A percentile compares a stretch with the other conserved stretches of the same genome.
Evolutionary conservation across 2,797 vertebrate species (phyloP).

Genomic region (Echeneis naucrates): DNA sequence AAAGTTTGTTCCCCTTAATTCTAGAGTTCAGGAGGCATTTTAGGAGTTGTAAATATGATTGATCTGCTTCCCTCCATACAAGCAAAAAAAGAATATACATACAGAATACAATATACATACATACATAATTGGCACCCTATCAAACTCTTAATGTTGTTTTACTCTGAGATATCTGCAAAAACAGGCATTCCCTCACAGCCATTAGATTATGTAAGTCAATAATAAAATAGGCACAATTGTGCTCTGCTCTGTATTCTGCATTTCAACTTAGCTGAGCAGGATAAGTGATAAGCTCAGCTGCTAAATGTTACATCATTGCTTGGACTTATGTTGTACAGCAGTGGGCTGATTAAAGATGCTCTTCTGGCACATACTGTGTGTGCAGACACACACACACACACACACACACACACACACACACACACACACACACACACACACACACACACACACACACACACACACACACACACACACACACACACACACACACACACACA

Average conservation of each 20-base stretch:
- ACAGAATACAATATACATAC: no score
- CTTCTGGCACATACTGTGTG: constrained; percentile 27
- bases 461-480: no score
- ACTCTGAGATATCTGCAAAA: constrained; percentile 15
- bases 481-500: constrained; percentile 22
- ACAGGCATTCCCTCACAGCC: constrained; percentile 16
- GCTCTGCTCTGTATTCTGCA: constrained; percentile 9
- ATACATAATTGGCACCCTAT: constrained; percentile 35
- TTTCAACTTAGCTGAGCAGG: constrained; percentile 39
- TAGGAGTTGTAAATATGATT: constrained; percentile 35
- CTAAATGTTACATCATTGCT: constrained; percentile 59
- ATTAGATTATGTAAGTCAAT: constrained; percentile 49
- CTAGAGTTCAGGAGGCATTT: constrained; percentile 12
- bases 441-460: constrained; percentile 28
- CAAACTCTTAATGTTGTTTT: constrained; percentile 28
- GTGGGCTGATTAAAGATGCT: constrained; percentile 61
- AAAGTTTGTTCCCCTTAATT: constrained; percentile 44
- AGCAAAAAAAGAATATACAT: constrained; percentile 45
- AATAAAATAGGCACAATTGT: constrained; percentile 44
- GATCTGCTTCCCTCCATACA: constrained; percentile 33
- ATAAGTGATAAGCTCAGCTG: constrained; percentile 51
- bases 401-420: no score
- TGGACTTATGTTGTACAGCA: constrained; percentile 55
- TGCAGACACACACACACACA: constrained; percentile 26
- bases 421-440: no score